Percentiles rank a stretch among this genome's conserved stretches.
These are phyloP conservation scores for Toxonevra muliebris DNA, from an alignment of 2,888 invertebrate genomes.

Conservation along the genomic window DNA sequence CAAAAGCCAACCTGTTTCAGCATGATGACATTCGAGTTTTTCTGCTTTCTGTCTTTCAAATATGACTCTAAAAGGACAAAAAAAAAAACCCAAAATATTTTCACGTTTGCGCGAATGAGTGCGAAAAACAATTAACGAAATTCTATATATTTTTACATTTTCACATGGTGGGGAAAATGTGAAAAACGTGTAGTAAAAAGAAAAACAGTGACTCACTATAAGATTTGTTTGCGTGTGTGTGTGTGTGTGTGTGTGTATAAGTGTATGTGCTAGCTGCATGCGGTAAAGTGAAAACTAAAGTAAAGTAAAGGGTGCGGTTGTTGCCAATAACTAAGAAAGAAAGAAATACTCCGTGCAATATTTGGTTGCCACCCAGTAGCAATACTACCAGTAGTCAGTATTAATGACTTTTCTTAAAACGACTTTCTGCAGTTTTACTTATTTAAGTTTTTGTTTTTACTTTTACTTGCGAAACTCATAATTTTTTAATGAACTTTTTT, in stretches of 20 bases:
- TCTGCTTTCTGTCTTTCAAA: neutral
- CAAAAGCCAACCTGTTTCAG: no score
- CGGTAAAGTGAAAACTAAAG: neutral
- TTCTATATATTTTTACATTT: slow-evolving; percentile 21
- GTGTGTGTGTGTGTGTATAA: slow-evolving; percentile 3
- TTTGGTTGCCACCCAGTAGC: no score
- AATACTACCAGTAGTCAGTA: slow-evolving; percentile 15
- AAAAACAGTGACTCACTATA: neutral
- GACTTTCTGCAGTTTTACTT: neutral
- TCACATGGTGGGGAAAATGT: slow-evolving; percentile 16
- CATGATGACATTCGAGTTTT: no score
- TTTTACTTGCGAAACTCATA: neutral
- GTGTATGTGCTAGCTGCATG: no score
- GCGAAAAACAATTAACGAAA: slow-evolving; percentile 54
- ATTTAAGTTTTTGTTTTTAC: no score
- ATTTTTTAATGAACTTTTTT: slow-evolving; percentile 38
- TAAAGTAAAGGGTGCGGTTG: neutral
- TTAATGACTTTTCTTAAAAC: slow-evolving; percentile 35
- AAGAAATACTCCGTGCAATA: no score
- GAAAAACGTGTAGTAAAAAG: neutral
- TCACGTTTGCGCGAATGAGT: slow-evolving; percentile 36
- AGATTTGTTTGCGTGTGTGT: neutral
- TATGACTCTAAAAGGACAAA: neutral
- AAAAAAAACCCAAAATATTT: slow-evolving; percentile 24
- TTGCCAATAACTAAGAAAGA: no score